These are phyloP conservation scores for Drosophila miranda DNA, from an alignment of 1,140 invertebrate species.

Conservation along the genomic window DNA sequence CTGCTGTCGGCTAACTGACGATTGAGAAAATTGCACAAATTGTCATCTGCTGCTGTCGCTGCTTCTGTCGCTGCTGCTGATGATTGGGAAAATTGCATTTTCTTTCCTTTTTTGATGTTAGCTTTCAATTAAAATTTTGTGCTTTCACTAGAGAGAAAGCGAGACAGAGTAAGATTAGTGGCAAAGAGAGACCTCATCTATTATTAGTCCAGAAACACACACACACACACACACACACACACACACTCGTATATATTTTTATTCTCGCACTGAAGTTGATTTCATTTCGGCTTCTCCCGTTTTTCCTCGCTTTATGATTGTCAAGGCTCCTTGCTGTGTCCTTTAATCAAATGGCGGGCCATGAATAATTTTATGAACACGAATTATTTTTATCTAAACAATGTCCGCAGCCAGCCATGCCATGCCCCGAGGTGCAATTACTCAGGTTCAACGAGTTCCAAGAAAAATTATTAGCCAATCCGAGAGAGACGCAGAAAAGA, in stretches of 20 bases:
- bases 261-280: neutral
- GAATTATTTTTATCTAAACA: conserved; percentile 49
- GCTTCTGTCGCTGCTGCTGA: neutral
- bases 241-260: neutral
- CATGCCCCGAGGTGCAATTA: conserved; percentile 43
- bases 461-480: conserved; percentile 53
- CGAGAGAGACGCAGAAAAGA: neutral
- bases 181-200: conserved; percentile 21
- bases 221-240: too few relatives aligned
- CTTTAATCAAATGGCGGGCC: conserved; percentile 51
- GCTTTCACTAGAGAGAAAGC: neutral
- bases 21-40: too few relatives aligned
- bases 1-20: too few relatives aligned
- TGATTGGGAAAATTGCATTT: conserved; percentile 23
- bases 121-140: conserved; percentile 41
- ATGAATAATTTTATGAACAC: conserved; percentile 52
- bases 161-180: neutral
- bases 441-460: conserved; percentile 57
- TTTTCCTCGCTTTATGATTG: conserved; percentile 3
- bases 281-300: neutral
- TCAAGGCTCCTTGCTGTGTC: conserved; percentile 3
- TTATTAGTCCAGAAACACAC: conserved; percentile 13
- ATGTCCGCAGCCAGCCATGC: conserved; percentile 1
- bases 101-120: conserved; percentile 16
- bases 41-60: too few relatives aligned